Percentiles rank a stretch among this genome's conserved stretches.
These are phyloP conservation scores for Chymomyza costata DNA, from an alignment of 1,140 invertebrate genomes.

Conservation along the genomic window DNA sequence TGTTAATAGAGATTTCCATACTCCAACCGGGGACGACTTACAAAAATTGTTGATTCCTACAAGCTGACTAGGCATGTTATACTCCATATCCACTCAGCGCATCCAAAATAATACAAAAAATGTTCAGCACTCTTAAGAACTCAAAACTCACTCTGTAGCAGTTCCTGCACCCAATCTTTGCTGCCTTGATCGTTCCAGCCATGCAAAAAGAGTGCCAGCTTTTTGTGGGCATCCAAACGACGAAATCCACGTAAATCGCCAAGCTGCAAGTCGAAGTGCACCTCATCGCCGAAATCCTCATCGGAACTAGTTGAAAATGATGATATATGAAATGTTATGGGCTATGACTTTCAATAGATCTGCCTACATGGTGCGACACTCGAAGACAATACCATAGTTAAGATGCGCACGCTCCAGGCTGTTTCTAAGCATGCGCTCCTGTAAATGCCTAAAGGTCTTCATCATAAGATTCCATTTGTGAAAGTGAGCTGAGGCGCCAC, in stretches of 20 bases:
- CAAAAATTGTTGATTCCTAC: no score
- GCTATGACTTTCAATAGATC: no score
- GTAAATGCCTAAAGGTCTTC: constrained; percentile 53
- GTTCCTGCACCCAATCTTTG: constrained; percentile 66
- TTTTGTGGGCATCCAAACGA: constrained; percentile 48
- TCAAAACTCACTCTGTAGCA: constrained; percentile 49
- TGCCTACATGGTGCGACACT: constrained; percentile 69
- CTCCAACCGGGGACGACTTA: no score
- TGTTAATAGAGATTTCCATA: no score
- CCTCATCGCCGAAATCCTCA: constrained; percentile 46
- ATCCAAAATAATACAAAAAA: no score
- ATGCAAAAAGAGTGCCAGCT: constrained; percentile 65
- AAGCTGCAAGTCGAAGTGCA: constrained; percentile 57
- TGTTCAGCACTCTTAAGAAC: no score
- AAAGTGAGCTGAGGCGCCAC: constrained; percentile 6
- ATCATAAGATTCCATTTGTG: constrained; percentile 55
- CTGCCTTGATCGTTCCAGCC: constrained; percentile 72
- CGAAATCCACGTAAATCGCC: constrained; percentile 62
- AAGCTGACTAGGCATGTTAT: no score
- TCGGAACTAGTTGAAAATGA: constrained; percentile 40
- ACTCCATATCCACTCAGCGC: no score
- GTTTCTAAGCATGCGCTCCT: constrained; percentile 60
- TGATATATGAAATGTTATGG: no score
- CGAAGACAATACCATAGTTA: constrained; percentile 65
- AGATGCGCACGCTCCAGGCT: constrained; percentile 63